phyloP scores from a whole-genome alignment of 2,888 invertebrate species.

The Callosobruchus maculatus region DNA sequence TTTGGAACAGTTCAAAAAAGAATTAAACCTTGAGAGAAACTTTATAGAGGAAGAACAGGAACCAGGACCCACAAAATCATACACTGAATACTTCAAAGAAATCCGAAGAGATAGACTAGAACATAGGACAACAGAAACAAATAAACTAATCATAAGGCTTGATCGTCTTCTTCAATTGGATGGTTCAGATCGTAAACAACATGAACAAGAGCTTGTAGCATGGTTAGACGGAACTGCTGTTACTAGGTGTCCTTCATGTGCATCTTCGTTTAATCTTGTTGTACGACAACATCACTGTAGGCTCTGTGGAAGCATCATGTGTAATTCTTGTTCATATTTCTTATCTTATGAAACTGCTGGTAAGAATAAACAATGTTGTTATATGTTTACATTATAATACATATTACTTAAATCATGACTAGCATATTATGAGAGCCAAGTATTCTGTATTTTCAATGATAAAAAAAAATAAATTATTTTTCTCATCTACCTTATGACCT shows the following conservation, averaged over 20 bases:
- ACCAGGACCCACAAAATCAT: constrained; percentile 61
- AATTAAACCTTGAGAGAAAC: constrained; percentile 37
- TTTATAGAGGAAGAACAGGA: constrained; percentile 59
- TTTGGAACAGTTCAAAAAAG: constrained; percentile 58
- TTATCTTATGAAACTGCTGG: constrained; percentile 75
- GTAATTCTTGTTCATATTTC: constrained; percentile 86
- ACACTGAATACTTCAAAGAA: constrained; percentile 74
- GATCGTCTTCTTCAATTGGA: constrained; percentile 82
- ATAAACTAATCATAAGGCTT: constrained; percentile 89
- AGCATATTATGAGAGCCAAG: too few relatives aligned
- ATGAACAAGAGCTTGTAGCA: constrained; percentile 74
- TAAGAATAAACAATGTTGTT: constrained; percentile 51
- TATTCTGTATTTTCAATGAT: too few relatives aligned
- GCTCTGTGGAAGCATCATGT: constrained; percentile 90
- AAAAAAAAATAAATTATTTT: too few relatives aligned
- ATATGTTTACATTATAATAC: too few relatives aligned
- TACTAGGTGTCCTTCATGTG: constrained; percentile 87
- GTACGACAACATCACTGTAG: constrained; percentile 94
- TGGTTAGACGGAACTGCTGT: constrained; percentile 94
- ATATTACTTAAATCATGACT: too few relatives aligned
- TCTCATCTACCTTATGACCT: too few relatives aligned
- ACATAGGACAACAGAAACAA: constrained; percentile 89
- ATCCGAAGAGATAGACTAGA: constrained; percentile 68
- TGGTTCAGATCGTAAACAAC: constrained; percentile 67
- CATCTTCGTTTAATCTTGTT: constrained; percentile 80